These are phyloP conservation scores for Teleopsis dalmanni DNA, from an alignment of 1,140 invertebrate species.

Conservation along the genomic window DNA sequence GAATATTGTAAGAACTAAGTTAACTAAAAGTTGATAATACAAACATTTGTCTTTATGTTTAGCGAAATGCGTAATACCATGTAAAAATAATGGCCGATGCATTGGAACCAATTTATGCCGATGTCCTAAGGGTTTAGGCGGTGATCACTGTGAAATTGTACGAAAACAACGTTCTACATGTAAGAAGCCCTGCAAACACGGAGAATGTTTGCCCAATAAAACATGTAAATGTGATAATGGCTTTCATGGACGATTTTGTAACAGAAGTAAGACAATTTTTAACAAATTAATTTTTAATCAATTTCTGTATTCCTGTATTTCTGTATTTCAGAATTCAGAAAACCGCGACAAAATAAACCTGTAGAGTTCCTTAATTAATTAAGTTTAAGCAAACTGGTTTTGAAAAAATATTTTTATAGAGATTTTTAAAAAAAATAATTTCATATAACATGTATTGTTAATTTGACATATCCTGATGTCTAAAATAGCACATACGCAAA, in stretches of 20 bases:
- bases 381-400: too few species aligned
- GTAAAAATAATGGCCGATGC: conserved; percentile 76
- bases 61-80: conserved; percentile 86
- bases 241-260: conserved; percentile 31
- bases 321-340: conserved; percentile 11
- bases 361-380: too few species aligned
- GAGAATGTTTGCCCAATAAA: conserved; percentile 59
- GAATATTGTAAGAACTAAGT: conserved; percentile 75
- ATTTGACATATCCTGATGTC: too few species aligned
- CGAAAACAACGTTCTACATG: conserved; percentile 61
- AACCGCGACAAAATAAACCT: conserved; percentile 10
- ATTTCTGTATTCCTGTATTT: not conserved
- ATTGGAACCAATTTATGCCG: conserved; percentile 76
- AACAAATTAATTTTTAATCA: not conserved
- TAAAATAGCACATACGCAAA: too few species aligned
- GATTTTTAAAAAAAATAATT: too few species aligned
- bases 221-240: conserved; percentile 52
- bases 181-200: conserved; percentile 62
- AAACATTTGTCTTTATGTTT: conserved; percentile 17
- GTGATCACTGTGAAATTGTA: conserved; percentile 80
- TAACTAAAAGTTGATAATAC: not conserved
- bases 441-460: too few species aligned
- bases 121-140: conserved; percentile 67
- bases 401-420: too few species aligned
- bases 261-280: conserved; percentile 23